A percentile compares a stretch with the other conserved stretches of the same genome.
Evolutionary conservation across 2,797 vertebrate species (phyloP).

Genomic region (Syndactyla subalaris): DNA sequence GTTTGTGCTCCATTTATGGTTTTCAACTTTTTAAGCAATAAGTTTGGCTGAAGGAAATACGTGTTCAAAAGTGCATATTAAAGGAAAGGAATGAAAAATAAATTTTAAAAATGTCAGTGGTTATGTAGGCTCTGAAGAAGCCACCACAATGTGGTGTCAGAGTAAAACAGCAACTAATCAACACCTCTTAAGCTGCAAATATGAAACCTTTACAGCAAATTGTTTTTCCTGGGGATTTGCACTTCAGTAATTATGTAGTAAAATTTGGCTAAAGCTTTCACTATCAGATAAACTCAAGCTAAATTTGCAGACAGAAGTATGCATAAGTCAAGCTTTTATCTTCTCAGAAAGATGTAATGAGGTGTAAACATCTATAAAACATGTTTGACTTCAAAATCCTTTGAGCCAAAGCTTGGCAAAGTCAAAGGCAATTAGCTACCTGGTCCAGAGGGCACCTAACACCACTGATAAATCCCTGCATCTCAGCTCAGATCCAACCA

Average conservation of each 20-base stretch:
- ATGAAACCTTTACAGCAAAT: background rate
- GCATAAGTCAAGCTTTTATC: background rate
- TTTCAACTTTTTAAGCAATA: background rate
- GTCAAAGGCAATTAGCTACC: background rate
- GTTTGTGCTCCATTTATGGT: background rate
- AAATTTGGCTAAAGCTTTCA: conserved; percentile 4
- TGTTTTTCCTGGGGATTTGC: background rate
- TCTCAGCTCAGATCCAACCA: background rate
- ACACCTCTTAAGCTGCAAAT: background rate
- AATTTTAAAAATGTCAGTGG: background rate
- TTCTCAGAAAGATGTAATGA: background rate
- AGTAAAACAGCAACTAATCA: background rate
- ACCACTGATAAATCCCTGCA: background rate
- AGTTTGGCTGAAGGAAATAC: background rate
- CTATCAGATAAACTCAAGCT: background rate
- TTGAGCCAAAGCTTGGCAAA: background rate
- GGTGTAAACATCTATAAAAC: background rate
- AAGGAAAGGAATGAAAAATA: background rate
- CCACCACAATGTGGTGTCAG: background rate
- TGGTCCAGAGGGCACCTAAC: background rate
- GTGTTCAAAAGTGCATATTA: background rate
- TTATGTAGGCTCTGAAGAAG: background rate
- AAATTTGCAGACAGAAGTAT: background rate
- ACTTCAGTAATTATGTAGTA: background rate
- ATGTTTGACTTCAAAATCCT: background rate